Conservation (phyloP, 2,113 vertebrate genomes). For the Agapornis roseicollis region DNA sequence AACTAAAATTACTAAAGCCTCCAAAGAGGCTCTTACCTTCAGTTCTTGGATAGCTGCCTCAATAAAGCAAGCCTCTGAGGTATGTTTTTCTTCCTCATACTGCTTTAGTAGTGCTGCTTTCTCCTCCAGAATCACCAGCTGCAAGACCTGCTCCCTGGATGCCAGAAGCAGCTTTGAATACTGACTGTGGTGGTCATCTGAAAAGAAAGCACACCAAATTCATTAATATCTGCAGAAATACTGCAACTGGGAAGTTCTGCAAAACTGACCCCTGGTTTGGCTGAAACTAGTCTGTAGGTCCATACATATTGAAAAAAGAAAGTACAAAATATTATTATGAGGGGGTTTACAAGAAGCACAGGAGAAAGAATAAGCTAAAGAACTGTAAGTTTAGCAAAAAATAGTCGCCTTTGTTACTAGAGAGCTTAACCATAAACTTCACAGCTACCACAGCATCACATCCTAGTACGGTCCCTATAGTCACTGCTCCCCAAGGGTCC, state of each 20-base stretch:
- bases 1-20: not conserved
- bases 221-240: not conserved
- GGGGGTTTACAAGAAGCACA: not conserved
- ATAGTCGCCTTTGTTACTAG: accelerated
- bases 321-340: not conserved
- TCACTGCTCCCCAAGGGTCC: not conserved
- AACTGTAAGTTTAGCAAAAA: not conserved
- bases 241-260: not conserved
- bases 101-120: constrained; percentile 83
- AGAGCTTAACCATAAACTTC: not conserved
- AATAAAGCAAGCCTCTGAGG: constrained; percentile 88
- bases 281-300: not conserved
- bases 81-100: constrained; percentile 85
- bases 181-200: constrained; percentile 82
- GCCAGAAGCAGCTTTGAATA: constrained; percentile 96
- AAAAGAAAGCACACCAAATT: not conserved
- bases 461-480: not conserved
- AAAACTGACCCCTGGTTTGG: not conserved
- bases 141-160: constrained; percentile 85
- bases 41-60: constrained; percentile 92
- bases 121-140: constrained; percentile 85
- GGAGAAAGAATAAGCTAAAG: not conserved
- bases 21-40: constrained; percentile 76
- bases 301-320: not conserved
- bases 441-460: not conserved